A percentile compares a stretch with the other conserved stretches of the same genome.
Evolutionary conservation across 2,797 vertebrate genomes (phyloP).

Genomic region (Cottoperca gobio): DNA sequence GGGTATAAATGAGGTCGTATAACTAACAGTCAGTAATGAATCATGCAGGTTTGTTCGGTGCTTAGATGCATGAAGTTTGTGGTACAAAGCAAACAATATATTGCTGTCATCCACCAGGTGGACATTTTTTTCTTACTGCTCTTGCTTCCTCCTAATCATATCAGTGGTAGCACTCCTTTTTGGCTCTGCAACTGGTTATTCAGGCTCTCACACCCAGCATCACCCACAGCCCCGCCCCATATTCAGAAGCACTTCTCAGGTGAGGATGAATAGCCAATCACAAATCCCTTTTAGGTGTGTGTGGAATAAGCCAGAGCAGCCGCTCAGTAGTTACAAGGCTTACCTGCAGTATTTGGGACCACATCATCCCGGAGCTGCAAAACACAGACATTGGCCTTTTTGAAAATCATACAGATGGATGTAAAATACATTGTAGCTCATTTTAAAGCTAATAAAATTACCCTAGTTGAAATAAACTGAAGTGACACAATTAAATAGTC

Average conservation of each 20-base stretch:
- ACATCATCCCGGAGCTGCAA: conserved; percentile 89
- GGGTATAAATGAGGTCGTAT: too few relatives aligned
- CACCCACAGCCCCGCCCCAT: background rate
- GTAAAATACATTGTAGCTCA: background rate
- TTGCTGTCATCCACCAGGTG: background rate
- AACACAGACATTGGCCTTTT: conserved; percentile 20
- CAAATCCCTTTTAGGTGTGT: background rate
- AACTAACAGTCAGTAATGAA: background rate
- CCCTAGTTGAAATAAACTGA: background rate
- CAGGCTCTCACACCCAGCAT: background rate
- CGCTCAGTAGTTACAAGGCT: background rate
- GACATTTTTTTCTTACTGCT: background rate
- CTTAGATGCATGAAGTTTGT: background rate
- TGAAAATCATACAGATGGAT: background rate
- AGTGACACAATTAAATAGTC: accelerated
- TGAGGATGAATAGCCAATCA: background rate
- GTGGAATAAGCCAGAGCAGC: conserved; percentile 7
- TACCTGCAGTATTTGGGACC: conserved; percentile 90
- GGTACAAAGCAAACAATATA: too few relatives aligned
- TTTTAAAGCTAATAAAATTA: background rate
- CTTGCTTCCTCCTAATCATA: background rate
- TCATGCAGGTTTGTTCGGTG: background rate
- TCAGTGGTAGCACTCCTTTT: background rate
- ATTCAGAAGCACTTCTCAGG: background rate
- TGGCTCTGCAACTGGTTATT: background rate